A percentile compares a stretch with the other conserved stretches of the same genome.
phyloP scores from a whole-genome alignment of 2,797 vertebrate species.

The Smutsia temminckii region DNA sequence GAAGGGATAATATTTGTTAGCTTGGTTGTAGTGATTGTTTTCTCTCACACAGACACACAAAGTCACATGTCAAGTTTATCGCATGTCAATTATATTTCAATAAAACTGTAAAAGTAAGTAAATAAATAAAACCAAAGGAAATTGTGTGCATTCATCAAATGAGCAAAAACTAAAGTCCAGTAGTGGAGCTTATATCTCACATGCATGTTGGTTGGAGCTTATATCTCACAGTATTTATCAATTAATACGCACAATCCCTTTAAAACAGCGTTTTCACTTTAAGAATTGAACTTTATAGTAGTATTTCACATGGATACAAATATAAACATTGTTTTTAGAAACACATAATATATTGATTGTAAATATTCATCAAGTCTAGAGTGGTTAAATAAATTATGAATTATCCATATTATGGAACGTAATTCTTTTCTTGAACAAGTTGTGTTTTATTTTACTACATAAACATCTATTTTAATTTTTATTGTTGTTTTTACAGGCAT shows the following conservation, averaged over 20 bases:
- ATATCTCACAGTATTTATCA: background rate
- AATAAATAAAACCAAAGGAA: background rate
- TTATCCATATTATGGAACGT: background rate
- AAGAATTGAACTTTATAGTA: slow-evolving; percentile 39
- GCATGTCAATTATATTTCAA: background rate
- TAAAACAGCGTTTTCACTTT: slow-evolving; percentile 34
- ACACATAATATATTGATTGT: background rate
- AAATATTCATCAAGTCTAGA: slow-evolving; percentile 29
- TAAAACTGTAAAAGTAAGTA: background rate
- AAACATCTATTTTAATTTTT: background rate
- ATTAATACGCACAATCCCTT: background rate
- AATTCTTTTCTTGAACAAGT: slow-evolving; percentile 31
- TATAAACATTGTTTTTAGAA: slow-evolving; percentile 33
- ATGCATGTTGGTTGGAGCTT: background rate
- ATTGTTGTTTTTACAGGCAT: background rate
- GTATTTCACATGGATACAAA: slow-evolving; percentile 34
- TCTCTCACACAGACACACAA: background rate
- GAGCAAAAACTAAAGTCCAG: background rate
- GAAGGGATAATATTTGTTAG: background rate
- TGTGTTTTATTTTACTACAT: slow-evolving; percentile 41
- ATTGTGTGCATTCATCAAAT: background rate
- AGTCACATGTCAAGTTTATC: background rate
- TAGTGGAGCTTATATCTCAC: background rate
- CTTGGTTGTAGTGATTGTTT: background rate
- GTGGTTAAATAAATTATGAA: background rate